These are phyloP conservation scores for Hucho hucho DNA, from an alignment of 2,113 vertebrate genomes.

Conservation along the genomic window DNA sequence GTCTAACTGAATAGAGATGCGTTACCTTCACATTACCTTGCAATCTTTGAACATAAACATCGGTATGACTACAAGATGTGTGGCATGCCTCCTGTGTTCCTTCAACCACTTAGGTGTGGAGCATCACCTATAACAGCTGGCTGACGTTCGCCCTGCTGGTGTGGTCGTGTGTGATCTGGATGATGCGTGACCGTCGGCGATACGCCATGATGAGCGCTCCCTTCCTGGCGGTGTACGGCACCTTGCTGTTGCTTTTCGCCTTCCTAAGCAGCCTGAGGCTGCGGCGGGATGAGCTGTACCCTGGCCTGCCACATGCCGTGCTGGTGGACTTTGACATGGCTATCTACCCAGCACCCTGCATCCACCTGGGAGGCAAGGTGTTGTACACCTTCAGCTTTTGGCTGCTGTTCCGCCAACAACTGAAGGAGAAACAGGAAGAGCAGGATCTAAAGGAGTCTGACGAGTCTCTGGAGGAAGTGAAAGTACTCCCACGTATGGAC, in stretches of 20 bases:
- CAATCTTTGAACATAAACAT: neutral
- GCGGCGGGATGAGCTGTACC: slow-evolving; percentile 73
- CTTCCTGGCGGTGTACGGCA: slow-evolving; percentile 77
- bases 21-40: too few species aligned
- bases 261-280: slow-evolving; percentile 75
- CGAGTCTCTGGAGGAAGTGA: slow-evolving; percentile 58
- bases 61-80: neutral
- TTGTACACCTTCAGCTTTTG: slow-evolving; percentile 74
- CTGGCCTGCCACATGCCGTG: slow-evolving; percentile 59
- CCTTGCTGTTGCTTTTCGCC: slow-evolving; percentile 72
- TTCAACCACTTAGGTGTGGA: slow-evolving; percentile 65
- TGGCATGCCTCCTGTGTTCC: neutral
- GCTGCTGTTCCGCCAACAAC: slow-evolving; percentile 76
- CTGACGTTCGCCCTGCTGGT: slow-evolving; percentile 74
- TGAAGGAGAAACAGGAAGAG: slow-evolving; percentile 62
- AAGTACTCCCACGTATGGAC: slow-evolving; percentile 10
- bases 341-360: slow-evolving; percentile 67
- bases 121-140: slow-evolving; percentile 77
- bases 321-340: slow-evolving; percentile 78
- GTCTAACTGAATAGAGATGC: too few species aligned
- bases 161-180: slow-evolving; percentile 79
- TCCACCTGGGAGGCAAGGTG: slow-evolving; percentile 76
- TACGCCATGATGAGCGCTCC: slow-evolving; percentile 81
- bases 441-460: slow-evolving; percentile 35
- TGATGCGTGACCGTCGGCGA: slow-evolving; percentile 70